These are phyloP conservation scores for Nothocercus julius DNA, from an alignment of 2,113 vertebrate species.

Conservation along the genomic window DNA sequence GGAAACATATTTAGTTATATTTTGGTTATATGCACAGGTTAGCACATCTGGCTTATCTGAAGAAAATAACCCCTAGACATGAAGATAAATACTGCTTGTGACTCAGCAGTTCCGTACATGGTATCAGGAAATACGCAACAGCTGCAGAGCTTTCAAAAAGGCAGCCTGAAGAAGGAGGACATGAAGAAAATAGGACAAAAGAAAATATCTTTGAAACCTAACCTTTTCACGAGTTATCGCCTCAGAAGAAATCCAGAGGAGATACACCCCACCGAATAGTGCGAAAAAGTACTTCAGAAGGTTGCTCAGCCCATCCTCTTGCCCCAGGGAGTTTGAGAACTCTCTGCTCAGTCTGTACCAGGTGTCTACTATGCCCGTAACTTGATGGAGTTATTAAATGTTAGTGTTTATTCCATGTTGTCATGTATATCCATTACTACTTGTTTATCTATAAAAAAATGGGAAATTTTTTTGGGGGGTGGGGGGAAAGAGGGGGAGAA, in stretches of 20 bases:
- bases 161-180: no score
- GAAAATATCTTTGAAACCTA: background rate
- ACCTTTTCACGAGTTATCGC: background rate
- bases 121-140: background rate
- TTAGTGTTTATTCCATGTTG: background rate
- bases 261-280: background rate
- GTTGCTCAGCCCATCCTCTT: background rate
- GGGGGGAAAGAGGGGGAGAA: no score
- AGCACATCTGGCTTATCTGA: background rate
- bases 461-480: background rate
- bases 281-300: background rate
- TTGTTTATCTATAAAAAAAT: background rate
- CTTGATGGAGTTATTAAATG: background rate
- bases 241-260: background rate
- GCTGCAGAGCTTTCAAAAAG: background rate
- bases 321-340: background rate
- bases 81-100: background rate
- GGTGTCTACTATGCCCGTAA: background rate
- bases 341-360: background rate
- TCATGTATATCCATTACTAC: background rate
- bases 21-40: background rate
- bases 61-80: background rate
- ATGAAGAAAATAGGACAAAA: background rate
- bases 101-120: accelerated
- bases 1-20: background rate